phyloP scores from a whole-genome alignment of 2,797 vertebrate genomes.

The Anguilla anguilla region DNA sequence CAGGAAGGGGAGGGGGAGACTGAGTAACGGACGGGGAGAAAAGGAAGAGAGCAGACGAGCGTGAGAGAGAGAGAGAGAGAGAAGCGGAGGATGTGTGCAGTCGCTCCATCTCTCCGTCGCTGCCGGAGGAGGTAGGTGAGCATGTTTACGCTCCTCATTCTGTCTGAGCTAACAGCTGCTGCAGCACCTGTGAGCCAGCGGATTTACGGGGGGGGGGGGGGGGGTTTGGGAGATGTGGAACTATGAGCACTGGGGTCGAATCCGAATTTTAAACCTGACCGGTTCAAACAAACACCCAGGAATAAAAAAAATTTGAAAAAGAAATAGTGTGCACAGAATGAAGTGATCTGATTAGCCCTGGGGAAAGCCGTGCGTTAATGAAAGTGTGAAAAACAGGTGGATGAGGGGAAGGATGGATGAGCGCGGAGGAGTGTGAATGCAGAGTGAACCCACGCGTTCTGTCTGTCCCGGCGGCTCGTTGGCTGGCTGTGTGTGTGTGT shows the following conservation, averaged over 20 bases:
- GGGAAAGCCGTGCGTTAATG: not conserved
- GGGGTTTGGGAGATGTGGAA: not conserved
- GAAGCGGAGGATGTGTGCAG: not conserved
- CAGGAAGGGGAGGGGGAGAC: not conserved
- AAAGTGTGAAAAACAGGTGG: not conserved
- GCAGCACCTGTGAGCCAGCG: not conserved
- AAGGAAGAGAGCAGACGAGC: not conserved
- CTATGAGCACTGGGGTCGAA: not conserved
- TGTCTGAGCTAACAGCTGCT: not conserved
- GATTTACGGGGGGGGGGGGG: not conserved
- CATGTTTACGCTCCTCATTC: not conserved
- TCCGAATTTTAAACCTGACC: not conserved
- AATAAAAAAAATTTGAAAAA: not conserved
- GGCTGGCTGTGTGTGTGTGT: not conserved
- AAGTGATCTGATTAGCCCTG: not conserved
- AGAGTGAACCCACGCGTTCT: not conserved
- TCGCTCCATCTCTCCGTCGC: not conserved
- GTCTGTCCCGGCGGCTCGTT: not conserved
- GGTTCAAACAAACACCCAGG: not conserved
- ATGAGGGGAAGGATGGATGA: not conserved
- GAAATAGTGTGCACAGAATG: not conserved
- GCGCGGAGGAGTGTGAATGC: not conserved
- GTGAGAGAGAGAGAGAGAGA: not conserved
- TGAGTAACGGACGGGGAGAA: not conserved
- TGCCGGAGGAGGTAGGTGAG: not conserved